These are phyloP conservation scores for Drosophila formosana DNA, from an alignment of 2,888 invertebrate genomes.

Conservation along the genomic window DNA sequence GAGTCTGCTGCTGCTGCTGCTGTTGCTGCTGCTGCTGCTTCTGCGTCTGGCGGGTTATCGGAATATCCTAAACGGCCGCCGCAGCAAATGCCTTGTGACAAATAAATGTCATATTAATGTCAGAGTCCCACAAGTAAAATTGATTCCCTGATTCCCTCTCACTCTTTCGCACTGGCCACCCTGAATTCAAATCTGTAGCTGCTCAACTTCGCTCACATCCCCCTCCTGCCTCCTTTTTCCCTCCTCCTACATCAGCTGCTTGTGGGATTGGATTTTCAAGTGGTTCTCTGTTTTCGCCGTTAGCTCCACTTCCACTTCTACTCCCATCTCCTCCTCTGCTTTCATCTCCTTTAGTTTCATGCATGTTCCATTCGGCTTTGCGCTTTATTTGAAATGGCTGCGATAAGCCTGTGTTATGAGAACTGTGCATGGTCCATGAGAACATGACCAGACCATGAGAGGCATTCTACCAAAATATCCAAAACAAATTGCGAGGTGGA, in stretches of 20 bases:
- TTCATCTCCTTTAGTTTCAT: constrained; percentile 49
- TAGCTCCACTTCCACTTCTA: background rate
- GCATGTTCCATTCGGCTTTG: constrained; percentile 54
- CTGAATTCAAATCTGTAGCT: constrained; percentile 50
- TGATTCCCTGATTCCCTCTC: constrained; percentile 52
- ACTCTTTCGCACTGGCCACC: background rate
- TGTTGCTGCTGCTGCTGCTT: constrained; percentile 3
- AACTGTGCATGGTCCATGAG: constrained; percentile 3
- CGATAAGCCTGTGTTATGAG: constrained; percentile 68
- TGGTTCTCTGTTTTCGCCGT: constrained; percentile 10
- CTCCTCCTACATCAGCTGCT: constrained; percentile 8
- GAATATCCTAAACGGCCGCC: constrained; percentile 56
- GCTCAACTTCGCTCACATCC: constrained; percentile 9
- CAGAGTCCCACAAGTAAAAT: constrained; percentile 71
- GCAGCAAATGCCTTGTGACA: constrained; percentile 69
- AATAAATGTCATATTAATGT: constrained; percentile 81
- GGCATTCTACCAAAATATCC: constrained; percentile 11
- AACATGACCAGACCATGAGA: background rate
- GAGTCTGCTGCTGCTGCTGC: constrained; percentile 9
- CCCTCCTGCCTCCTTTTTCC: background rate
- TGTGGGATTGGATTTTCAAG: constrained; percentile 43
- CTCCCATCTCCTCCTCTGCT: too few relatives aligned
- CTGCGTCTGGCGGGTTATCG: constrained; percentile 57
- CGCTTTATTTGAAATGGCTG: constrained; percentile 59
- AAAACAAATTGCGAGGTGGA: constrained; percentile 36